These are phyloP conservation scores for Monodelphis domestica DNA, from an alignment of 2,797 vertebrate species.

Conservation along the genomic window DNA sequence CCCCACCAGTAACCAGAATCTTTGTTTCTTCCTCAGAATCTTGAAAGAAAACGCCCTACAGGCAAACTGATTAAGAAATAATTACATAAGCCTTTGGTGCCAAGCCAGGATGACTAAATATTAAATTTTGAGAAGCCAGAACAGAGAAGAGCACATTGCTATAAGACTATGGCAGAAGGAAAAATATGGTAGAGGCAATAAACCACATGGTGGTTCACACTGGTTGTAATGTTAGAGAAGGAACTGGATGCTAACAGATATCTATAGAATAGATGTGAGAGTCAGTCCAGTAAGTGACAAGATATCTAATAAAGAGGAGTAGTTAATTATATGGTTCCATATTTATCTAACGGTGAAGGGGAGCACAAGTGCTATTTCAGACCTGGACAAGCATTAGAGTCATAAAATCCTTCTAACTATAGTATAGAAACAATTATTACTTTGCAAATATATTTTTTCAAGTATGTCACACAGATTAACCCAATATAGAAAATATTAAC, in stretches of 20 bases:
- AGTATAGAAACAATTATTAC: constrained; percentile 10
- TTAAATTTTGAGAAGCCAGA: constrained; percentile 59
- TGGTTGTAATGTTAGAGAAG: constrained; percentile 56
- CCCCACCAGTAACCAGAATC: constrained; percentile 37
- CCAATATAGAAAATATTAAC: constrained; percentile 10
- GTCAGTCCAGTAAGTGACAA: constrained; percentile 7
- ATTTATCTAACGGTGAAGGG: constrained; percentile 36
- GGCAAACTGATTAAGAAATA: constrained; percentile 67
- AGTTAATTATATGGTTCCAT: background rate
- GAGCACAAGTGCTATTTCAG: constrained; percentile 40
- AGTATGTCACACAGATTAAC: constrained; percentile 13
- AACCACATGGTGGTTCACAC: background rate
- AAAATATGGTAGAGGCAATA: constrained; percentile 18
- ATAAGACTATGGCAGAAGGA: constrained; percentile 32
- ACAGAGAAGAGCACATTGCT: constrained; percentile 37
- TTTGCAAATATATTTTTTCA: background rate
- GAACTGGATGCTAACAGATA: constrained; percentile 65
- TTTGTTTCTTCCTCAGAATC: constrained; percentile 63
- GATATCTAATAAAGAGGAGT: constrained; percentile 41
- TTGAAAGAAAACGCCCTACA: constrained; percentile 41
- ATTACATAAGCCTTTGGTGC: constrained; percentile 62
- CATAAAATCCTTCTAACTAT: rapidly evolving
- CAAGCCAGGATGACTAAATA: constrained; percentile 58
- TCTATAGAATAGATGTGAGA: constrained; percentile 49
- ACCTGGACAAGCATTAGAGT: constrained; percentile 21